These are phyloP conservation scores for Lophotriccus pileatus DNA, from an alignment of 2,797 vertebrate genomes.

Conservation along the genomic window DNA sequence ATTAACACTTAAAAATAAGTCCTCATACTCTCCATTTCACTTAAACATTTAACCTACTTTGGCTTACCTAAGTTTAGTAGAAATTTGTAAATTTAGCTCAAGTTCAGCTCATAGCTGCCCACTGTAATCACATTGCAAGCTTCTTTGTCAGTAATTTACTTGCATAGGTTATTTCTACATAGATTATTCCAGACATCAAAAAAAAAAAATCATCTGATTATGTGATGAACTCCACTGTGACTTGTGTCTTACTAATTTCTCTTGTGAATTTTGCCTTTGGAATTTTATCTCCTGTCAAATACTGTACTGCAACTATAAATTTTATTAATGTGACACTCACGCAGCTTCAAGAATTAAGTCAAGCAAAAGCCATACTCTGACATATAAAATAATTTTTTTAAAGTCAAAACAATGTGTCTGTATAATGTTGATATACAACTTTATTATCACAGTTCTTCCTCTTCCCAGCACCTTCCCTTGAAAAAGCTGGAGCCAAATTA, in stretches of 20 bases:
- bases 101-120: background rate
- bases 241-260: background rate
- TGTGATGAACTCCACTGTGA: background rate
- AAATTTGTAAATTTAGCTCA: background rate
- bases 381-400: background rate
- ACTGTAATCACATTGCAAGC: background rate
- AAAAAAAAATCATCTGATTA: background rate
- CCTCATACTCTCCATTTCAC: background rate
- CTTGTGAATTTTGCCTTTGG: background rate
- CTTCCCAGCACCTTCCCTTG: background rate
- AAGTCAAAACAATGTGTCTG: background rate
- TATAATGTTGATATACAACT: background rate
- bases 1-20: background rate
- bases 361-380: fast-evolving
- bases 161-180: background rate
- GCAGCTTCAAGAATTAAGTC: background rate
- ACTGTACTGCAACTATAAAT: background rate
- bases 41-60: background rate
- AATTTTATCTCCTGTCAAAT: background rate
- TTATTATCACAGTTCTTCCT: background rate
- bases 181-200: background rate
- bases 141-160: background rate
- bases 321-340: background rate
- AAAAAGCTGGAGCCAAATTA: background rate
- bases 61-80: background rate